Evolutionary conservation across 2,888 invertebrate species (phyloP), one percentile per base, ranked within the genome.

Genomic region (Brachyptera putata): DNA sequence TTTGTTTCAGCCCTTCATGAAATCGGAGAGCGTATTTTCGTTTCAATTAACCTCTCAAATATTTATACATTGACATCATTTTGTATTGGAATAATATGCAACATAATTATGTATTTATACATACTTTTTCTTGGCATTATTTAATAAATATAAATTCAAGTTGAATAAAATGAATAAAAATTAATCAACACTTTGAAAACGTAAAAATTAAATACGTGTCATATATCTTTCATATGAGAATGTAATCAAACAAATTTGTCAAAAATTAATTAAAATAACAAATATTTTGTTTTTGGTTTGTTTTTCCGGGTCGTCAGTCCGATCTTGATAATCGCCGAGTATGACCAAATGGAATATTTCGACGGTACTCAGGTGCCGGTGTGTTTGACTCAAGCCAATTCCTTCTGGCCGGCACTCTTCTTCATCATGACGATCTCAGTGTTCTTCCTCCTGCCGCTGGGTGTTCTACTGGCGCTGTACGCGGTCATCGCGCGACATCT

Each of bases 401-500:
- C 84, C 65, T 78, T 82, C 70, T 89, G 90, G 86, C 85, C 88
- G 63, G 79, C 85, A 64, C 91, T 88, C 80, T 90, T 89, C 79
- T 80, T 92, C 70, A 80, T 87, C 76, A 83, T 85, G 72, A 75
- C 77, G 66, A 88, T 89, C 69, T 80, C 86, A 61, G 76, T 89
- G 64, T 90, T 95, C 75, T 94, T 92, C 78, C 76, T 89, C 65
- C 72, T 91, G 58, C 95, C 95, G 41, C 79, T 94, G 61, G 74
- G 91, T 61, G 83, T 92, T 61, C 83, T 95, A 48, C 79, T 92
- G 65, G 79, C 86, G 53, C 80, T 94, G 57, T 95, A 95, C 76
- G 84, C 87, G 69, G 81, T 90, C 70, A 93, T 94, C 69, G 90
- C 91, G 55, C 85, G 85, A 71, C 89, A 89, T 71, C 80, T 94